Evolutionary conservation across 2,888 invertebrate species (phyloP).

Genomic region (Acleris laterana): DNA sequence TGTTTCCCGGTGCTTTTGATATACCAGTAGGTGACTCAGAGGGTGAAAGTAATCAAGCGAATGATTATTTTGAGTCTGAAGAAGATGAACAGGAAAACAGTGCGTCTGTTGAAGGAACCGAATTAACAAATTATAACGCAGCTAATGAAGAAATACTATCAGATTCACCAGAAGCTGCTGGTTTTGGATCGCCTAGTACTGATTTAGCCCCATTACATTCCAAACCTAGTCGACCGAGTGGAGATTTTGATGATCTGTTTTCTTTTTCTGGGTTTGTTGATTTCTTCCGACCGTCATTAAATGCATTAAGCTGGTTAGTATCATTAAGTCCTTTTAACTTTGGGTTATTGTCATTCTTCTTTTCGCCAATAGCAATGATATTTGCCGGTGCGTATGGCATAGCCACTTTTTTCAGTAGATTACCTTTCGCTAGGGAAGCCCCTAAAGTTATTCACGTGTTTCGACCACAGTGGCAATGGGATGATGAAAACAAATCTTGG

Average conservation of each 20-base stretch:
- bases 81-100: conserved; percentile 64
- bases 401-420: conserved; percentile 86
- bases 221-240: conserved; percentile 57
- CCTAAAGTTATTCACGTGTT: conserved; percentile 67
- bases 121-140: conserved; percentile 68
- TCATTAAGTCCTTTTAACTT: conserved; percentile 85
- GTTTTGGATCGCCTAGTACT: conserved; percentile 56
- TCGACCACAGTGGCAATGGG: conserved; percentile 84
- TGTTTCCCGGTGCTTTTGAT: conserved; percentile 67
- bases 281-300: conserved; percentile 79
- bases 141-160: conserved; percentile 52
- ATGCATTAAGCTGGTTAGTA: conserved; percentile 79
- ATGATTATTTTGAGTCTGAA: conserved; percentile 64
- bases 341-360: conserved; percentile 83
- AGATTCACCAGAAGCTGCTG: conserved; percentile 57
- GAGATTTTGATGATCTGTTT: conserved; percentile 78
- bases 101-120: conserved; percentile 66
- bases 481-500: conserved; percentile 83
- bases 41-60: conserved; percentile 56
- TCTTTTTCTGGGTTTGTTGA: conserved; percentile 72
- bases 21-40: conserved; percentile 65
- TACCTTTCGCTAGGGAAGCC: conserved; percentile 80
- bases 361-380: conserved; percentile 86
- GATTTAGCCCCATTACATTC: conserved; percentile 55
- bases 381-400: conserved; percentile 86